phyloP scores from a whole-genome alignment of 2,888 invertebrate genomes.

The Tetrapedia diversipes region DNA sequence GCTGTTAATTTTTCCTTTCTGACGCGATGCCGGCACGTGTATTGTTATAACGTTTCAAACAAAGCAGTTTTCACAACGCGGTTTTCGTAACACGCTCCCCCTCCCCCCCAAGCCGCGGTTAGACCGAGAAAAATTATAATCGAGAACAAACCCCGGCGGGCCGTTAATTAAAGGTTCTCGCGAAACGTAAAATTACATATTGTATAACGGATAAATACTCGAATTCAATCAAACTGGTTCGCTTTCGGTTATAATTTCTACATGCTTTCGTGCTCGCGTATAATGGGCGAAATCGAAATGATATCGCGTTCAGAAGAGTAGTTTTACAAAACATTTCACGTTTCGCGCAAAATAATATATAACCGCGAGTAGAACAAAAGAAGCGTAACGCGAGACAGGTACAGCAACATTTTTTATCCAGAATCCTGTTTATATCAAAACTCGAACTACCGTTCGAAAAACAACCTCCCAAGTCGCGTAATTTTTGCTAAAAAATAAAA shows the following conservation, averaged over 20 bases:
- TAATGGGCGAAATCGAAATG: background rate
- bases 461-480: too few relatives aligned
- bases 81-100: background rate
- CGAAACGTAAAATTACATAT: background rate
- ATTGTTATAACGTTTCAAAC: background rate
- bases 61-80: background rate
- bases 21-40: too few relatives aligned
- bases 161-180: background rate
- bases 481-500: too few relatives aligned
- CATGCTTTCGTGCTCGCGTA: background rate
- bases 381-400: too few relatives aligned
- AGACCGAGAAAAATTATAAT: too few relatives aligned
- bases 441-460: too few relatives aligned
- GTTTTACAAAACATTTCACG: background rate
- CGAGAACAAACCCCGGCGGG: too few relatives aligned
- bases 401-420: too few relatives aligned
- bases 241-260: background rate
- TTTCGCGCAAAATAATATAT: too few relatives aligned
- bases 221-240: background rate
- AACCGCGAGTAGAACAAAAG: too few relatives aligned
- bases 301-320: background rate
- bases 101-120: too few relatives aligned
- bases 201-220: background rate
- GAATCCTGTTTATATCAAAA: too few relatives aligned
- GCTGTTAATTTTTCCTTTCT: background rate